phyloP scores from a whole-genome alignment of 2,797 vertebrate genomes.

The Pipistrellus nathusii region DNA sequence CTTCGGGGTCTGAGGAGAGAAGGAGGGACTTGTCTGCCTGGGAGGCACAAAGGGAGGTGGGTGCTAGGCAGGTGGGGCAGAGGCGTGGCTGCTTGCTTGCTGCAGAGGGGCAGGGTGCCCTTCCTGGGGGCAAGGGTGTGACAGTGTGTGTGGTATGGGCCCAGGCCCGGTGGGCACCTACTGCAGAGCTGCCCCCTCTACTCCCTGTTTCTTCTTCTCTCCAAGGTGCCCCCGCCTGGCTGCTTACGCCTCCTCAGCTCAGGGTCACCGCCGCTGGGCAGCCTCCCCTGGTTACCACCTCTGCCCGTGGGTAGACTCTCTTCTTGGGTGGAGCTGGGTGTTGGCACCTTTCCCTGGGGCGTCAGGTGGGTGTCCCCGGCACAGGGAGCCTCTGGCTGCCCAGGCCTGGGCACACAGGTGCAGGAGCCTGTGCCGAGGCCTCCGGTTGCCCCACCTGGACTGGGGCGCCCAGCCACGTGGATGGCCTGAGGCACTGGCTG shows the following conservation, averaged over 20 bases:
- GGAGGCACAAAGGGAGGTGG: not conserved
- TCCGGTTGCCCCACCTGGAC: not conserved
- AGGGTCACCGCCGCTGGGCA: not conserved
- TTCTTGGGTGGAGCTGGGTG: not conserved
- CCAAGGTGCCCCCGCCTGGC: not conserved
- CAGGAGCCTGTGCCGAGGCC: not conserved
- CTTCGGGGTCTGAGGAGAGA: not conserved
- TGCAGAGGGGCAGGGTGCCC: not conserved
- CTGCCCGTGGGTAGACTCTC: fast-evolving
- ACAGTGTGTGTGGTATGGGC: not conserved
- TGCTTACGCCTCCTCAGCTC: not conserved
- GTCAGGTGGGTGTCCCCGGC: not conserved
- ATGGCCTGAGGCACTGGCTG: not conserved
- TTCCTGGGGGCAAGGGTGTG: not conserved
- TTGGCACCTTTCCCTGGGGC: not conserved
- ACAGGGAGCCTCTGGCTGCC: not conserved
- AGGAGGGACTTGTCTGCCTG: too few relatives aligned
- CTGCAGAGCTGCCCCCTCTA: not conserved
- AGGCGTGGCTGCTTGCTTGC: not conserved
- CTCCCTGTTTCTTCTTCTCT: fast-evolving
- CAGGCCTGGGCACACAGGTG: not conserved
- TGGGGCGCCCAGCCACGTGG: not conserved
- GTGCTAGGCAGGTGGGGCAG: not conserved
- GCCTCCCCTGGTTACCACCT: not conserved
- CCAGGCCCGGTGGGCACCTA: fast-evolving